Evolutionary conservation across 2,113 vertebrate species (phyloP), one percentile per base, ranked within the genome.

Genomic region (Hystrix cristata): DNA sequence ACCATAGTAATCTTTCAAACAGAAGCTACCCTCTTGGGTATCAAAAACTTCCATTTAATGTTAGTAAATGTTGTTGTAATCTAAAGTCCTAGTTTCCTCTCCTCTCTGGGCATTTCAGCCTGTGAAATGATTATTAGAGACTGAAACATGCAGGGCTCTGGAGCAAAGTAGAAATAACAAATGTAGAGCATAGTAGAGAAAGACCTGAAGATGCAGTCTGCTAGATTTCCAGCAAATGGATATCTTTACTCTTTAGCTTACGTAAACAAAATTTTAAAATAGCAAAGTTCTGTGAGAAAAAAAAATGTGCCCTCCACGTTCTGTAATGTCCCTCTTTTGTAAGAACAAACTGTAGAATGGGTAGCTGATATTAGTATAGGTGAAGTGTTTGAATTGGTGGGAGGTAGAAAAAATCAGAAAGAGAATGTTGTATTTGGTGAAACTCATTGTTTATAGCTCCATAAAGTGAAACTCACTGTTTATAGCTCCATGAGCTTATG

Each of bases 401-500:
- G 48, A 95, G 46, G 57, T 69, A 88, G 43, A 79, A 93, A 60
- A 25, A 60, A 94, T 88, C 38, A 38, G 57, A 88, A 86, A 84
- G 74, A 31, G 84, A 97, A 71, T 92, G 53, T 19, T 78, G 2
- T 27, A 71, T 95, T 95, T 88, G 82, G 85, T 94, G 27, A 90
- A 95, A 91, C 9, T 19, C 23, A 74, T 51, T 62, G 19, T 89
- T 93, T 78, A 60, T 5, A 65, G 29, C 10, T 67, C 60, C 43
- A 94, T 72, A 95, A 97, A 90, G 29, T 94, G 29, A 87, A 94
- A 87, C 10, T 14, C 27, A 72, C 43, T 62, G 23, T 87, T 92
- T 82, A 71, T 8, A 72, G 27, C 9, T 60, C 65, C n/a, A 18
- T 93, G 46, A 55, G 64, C 43, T 9, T 67, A 3, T 79, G 46